Conservation (phyloP, 2,113 vertebrate genomes). For the Monopterus albus region DNA sequence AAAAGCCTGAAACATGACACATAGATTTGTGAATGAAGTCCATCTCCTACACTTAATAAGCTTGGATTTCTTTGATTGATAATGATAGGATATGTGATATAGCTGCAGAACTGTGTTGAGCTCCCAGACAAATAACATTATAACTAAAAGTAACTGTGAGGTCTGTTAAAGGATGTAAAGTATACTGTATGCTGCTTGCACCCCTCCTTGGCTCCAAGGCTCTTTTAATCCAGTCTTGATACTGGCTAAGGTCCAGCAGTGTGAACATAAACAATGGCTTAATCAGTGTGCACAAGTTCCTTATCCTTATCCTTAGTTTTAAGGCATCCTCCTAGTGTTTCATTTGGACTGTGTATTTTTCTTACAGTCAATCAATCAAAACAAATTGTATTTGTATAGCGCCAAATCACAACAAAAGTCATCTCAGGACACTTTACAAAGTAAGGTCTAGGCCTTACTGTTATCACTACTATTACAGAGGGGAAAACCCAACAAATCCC, state of each 20-base stretch:
- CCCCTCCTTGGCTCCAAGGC: slow-evolving; percentile 52
- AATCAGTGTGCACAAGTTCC: slow-evolving; percentile 64
- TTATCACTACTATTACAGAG: too few relatives aligned
- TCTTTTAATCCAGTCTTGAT: slow-evolving; percentile 57
- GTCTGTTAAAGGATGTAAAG: slow-evolving; percentile 14
- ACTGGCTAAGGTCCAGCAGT: slow-evolving; percentile 53
- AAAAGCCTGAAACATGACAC: slow-evolving; percentile 86
- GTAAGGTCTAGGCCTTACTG: too few relatives aligned
- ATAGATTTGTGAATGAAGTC: slow-evolving; percentile 43
- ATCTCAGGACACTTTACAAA: too few relatives aligned
- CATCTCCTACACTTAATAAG: slow-evolving; percentile 52
- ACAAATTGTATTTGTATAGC: too few relatives aligned
- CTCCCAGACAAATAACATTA: slow-evolving; percentile 51
- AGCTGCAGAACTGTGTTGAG: slow-evolving; percentile 36
- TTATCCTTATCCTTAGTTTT: too few relatives aligned
- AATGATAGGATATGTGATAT: slow-evolving; percentile 49
- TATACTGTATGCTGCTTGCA: slow-evolving; percentile 23
- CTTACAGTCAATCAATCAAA: not conserved
- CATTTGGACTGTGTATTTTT: slow-evolving; percentile 60
- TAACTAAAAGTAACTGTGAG: slow-evolving; percentile 40
- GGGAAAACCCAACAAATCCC: too few relatives aligned
- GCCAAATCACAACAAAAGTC: too few relatives aligned
- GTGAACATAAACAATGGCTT: slow-evolving; percentile 66
- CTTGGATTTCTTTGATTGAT: slow-evolving; percentile 45
- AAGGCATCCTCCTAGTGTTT: slow-evolving; percentile 61